These are phyloP conservation scores for Diachasma alloeum DNA, from an alignment of 1,140 invertebrate species.

Conservation along the genomic window DNA sequence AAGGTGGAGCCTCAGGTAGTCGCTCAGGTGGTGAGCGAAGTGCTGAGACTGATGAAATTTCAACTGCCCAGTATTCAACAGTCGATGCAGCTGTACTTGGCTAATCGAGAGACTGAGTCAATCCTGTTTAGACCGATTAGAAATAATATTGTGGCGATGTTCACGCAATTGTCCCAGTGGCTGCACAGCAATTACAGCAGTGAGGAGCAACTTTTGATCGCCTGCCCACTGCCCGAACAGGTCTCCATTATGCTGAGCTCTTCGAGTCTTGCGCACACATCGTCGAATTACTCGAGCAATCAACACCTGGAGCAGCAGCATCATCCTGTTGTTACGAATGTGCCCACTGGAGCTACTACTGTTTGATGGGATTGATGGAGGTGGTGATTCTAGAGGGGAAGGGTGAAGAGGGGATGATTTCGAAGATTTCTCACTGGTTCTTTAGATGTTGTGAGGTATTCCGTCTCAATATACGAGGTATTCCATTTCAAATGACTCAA, in stretches of 20 bases:
- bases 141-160: conserved; percentile 88
- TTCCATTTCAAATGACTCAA: too few species aligned
- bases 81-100: conserved; percentile 92
- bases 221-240: conserved; percentile 90
- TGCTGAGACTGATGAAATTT: conserved; percentile 78
- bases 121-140: conserved; percentile 94
- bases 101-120: conserved; percentile 96
- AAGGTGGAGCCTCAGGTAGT: conserved; percentile 48
- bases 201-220: conserved; percentile 85
- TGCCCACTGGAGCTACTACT: too few species aligned
- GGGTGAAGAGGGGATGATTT: too few species aligned
- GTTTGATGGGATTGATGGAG: too few species aligned
- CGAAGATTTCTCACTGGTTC: too few species aligned
- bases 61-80: conserved; percentile 82
- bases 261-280: conserved; percentile 64
- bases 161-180: conserved; percentile 83
- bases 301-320: too few species aligned
- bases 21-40: conserved; percentile 65
- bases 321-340: too few species aligned
- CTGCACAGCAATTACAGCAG: conserved; percentile 77
- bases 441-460: too few species aligned
- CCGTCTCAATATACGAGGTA: too few species aligned
- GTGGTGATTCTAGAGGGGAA: too few species aligned
- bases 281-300: background rate
- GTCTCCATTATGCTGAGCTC: conserved; percentile 88